Conservation (phyloP, 2,797 vertebrate species). For the Remorina albescens region DNA sequence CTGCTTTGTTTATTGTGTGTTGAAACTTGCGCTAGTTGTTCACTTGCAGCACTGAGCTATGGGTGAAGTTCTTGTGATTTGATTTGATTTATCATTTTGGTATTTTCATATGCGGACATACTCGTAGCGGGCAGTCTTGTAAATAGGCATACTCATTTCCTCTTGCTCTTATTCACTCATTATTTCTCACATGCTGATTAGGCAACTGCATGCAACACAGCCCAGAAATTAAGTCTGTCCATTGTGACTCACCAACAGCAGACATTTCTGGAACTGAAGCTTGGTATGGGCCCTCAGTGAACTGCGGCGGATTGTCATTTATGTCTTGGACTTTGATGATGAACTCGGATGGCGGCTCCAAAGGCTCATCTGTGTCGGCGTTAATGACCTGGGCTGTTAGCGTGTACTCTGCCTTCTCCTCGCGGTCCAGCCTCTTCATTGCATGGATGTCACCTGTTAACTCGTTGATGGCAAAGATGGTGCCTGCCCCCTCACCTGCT, state of each 20-base stretch:
- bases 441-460: conserved; percentile 97
- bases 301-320: conserved; percentile 97
- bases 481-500: conserved; percentile 96
- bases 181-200: conserved; percentile 71
- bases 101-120: conserved; percentile 59
- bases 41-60: conserved; percentile 22
- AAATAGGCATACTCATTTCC: conserved; percentile 64
- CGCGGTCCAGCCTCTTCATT: conserved; percentile 97
- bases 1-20: conserved; percentile 17
- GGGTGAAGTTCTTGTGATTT: conserved; percentile 52
- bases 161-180: conserved; percentile 68
- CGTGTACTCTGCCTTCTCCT: conserved; percentile 98
- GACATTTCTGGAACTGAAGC: conserved; percentile 97
- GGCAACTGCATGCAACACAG: conserved; percentile 42
- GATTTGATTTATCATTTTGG: conserved; percentile 63
- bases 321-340: conserved; percentile 99
- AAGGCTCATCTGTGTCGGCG: conserved; percentile 90
- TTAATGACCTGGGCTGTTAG: conserved; percentile 95
- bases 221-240: conserved; percentile 38
- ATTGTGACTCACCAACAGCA: conserved; percentile 90
- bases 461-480: conserved; percentile 98
- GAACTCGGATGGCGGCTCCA: conserved; percentile 97
- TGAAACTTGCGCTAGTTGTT: conserved; percentile 34
- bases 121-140: conserved; percentile 52
- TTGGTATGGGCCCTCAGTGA: conserved; percentile 93